Evolutionary conservation across 2,888 invertebrate species (phyloP).

Genomic region (Xylocampa areola): DNA sequence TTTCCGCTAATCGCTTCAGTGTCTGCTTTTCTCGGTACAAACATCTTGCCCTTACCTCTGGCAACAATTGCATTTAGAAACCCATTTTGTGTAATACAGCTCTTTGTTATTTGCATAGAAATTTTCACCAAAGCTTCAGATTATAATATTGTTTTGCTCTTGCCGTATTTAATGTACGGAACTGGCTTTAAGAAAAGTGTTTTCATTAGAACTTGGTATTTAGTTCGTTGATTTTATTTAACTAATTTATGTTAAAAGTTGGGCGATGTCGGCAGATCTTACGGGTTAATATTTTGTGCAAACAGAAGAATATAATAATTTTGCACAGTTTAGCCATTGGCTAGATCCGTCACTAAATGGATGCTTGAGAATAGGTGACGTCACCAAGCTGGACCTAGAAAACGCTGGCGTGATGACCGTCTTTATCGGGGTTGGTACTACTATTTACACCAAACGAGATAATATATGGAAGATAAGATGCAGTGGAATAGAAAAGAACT

Average conservation of each 20-base stretch:
- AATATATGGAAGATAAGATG: too few relatives aligned
- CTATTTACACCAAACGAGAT: too few relatives aligned
- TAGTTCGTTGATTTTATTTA: neutral
- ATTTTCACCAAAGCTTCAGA: conserved; percentile 62
- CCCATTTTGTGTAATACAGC: conserved; percentile 69
- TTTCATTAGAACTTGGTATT: conserved; percentile 14
- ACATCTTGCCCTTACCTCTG: conserved; percentile 8
- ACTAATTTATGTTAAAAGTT: neutral
- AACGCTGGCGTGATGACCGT: too few relatives aligned
- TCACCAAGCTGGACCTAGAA: too few relatives aligned
- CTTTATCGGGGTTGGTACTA: too few relatives aligned
- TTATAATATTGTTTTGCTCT: conserved; percentile 43
- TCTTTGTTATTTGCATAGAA: conserved; percentile 72
- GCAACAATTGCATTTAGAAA: conserved; percentile 75
- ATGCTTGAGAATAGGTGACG: too few relatives aligned
- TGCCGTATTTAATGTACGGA: conserved; percentile 23
- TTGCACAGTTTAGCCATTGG: too few relatives aligned
- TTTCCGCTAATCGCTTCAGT: conserved; percentile 11
- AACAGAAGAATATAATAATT: too few relatives aligned
- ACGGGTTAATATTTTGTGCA: too few relatives aligned
- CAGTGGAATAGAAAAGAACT: too few relatives aligned
- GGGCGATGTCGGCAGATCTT: too few relatives aligned
- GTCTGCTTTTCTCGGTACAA: conserved; percentile 17
- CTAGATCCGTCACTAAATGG: too few relatives aligned
- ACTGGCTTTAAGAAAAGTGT: conserved; percentile 24